Evolutionary conservation across 2,113 vertebrate species (phyloP), one percentile per base, ranked within the genome.

Genomic region (Apteryx mantelli): DNA sequence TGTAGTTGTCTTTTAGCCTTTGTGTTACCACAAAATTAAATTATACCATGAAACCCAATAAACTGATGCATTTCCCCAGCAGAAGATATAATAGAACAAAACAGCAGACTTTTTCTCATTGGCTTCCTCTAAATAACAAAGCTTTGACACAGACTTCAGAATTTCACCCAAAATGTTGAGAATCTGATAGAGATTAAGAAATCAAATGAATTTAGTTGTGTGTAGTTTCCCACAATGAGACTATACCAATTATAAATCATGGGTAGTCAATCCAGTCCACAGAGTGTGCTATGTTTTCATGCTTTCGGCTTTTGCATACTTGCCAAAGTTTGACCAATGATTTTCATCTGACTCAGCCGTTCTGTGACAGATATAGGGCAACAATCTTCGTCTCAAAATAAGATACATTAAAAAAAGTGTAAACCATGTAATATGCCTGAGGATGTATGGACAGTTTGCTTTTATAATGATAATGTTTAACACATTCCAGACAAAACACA

Each of bases 361-460:
- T 95, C 93, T 70, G 69, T 91, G 84, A 81, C 71, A 77, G n/a
- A 82, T 65, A 65, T 87, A 87, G 82, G 68, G 93, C 82, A 95
- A 89, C 70, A 96, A n/a, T 80, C 78, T 94, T 95, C 64, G 5
- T 94, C 78, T 91, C 76, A 81, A 94, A 94, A 71, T 88, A 65
- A 93, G 63, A 88, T 93, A 82, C 88, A 93, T 85, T 89, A 82
- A 6, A 80, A 58, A 32, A 86, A 93, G 71, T 71, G 12, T 95
- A 68, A 93, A 74, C 63, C 76, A 14, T 46, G 36, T 89, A 88
- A 92, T 82, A 50, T 89, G 91, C 75, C 84, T 93, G 82, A 95
- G 91, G 94, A 95, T 95, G 91, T 55, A 80, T 80, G 63, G 78
- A 38, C 79, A 74, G 75, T 95, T 97, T 94, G 89, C 94, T 97